phyloP scores from a whole-genome alignment of 2,113 vertebrate species.

The Stegastes partitus region DNA sequence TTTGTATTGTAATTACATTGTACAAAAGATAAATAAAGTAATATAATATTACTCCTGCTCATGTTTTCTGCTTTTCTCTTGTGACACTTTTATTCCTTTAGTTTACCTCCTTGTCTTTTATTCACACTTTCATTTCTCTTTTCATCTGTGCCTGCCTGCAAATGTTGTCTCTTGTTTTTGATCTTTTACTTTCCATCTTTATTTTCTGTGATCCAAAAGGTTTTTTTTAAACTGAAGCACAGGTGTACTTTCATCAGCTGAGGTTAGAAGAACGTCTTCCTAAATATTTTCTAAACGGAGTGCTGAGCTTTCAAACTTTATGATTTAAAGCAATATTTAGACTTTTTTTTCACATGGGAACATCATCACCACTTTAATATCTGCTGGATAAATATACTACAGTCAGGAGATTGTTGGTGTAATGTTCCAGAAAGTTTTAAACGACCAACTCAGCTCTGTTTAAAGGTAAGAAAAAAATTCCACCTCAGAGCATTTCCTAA shows the following conservation, averaged over 20 bases:
- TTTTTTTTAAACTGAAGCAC: background rate
- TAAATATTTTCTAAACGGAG: too few relatives aligned
- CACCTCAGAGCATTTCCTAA: too few relatives aligned
- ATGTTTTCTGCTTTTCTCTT: constrained; percentile 15
- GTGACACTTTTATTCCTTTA: background rate
- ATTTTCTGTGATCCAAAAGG: background rate
- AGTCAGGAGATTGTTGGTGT: background rate
- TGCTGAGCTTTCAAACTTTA: background rate
- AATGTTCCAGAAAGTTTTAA: background rate
- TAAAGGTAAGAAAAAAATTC: too few relatives aligned
- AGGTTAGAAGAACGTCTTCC: too few relatives aligned
- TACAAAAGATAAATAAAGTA: constrained; percentile 90
- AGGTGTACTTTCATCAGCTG: background rate
- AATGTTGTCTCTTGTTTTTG: background rate
- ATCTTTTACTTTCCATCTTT: background rate
- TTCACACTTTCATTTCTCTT: background rate
- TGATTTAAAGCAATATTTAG: background rate
- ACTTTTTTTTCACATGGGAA: background rate
- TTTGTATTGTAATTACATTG: constrained; percentile 91
- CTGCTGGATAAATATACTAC: background rate
- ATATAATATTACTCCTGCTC: constrained; percentile 85
- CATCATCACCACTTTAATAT: background rate
- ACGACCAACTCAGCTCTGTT: background rate
- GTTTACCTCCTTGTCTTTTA: background rate
- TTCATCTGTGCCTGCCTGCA: background rate